A percentile compares a stretch with the other conserved stretches of the same genome.
Evolutionary conservation across 2,797 vertebrate species (phyloP).

Genomic region (Alauda arvensis): DNA sequence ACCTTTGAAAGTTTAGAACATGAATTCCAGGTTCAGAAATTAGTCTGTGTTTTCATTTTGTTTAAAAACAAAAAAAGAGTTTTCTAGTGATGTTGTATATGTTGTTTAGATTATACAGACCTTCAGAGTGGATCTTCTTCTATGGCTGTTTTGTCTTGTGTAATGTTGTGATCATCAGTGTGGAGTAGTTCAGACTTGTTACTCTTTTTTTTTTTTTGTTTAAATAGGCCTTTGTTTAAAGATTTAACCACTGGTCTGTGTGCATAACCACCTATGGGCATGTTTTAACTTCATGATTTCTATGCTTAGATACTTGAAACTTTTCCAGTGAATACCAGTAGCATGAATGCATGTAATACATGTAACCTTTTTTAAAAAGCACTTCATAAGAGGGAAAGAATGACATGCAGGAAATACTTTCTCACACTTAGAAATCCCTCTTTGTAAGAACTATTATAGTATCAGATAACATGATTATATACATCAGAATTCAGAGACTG

Average conservation of each 20-base stretch:
- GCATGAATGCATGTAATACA: background rate
- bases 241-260: background rate
- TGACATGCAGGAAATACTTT: background rate
- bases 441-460: background rate
- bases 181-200: background rate
- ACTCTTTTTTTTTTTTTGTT: background rate
- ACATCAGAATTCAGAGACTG: background rate
- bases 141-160: background rate
- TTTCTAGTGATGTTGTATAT: background rate
- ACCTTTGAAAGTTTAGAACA: background rate
- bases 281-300: background rate
- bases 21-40: background rate
- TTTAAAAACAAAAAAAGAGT: background rate
- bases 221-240: background rate
- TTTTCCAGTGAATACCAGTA: background rate
- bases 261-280: background rate
- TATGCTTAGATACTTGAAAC: background rate
- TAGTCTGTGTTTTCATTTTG: background rate
- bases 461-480: background rate
- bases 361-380: background rate
- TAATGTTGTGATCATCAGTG: background rate
- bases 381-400: background rate
- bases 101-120: background rate
- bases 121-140: background rate
- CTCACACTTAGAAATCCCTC: background rate